A percentile compares a stretch with the other conserved stretches of the same genome.
phyloP scores from a whole-genome alignment of 2,888 invertebrate genomes.

The Phytoseiulus persimilis region DNA sequence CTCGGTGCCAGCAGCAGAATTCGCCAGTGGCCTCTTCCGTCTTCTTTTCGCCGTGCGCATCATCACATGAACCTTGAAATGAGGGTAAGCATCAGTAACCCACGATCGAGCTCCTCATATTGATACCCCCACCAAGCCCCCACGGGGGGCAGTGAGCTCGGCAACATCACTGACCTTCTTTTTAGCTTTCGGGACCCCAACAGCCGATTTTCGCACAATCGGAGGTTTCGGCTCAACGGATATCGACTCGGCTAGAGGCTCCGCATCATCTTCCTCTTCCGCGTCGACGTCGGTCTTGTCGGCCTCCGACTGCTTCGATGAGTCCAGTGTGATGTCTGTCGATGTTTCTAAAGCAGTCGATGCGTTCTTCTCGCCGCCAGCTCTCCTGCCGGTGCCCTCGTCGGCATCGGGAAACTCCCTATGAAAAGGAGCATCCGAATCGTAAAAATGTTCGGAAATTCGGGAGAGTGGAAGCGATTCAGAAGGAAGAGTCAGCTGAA shows the following conservation, averaged over 20 bases:
- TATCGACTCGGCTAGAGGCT: not conserved
- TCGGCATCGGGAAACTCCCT: not conserved
- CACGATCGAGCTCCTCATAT: not conserved
- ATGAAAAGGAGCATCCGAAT: not conserved
- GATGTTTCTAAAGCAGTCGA: not conserved
- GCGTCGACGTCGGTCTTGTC: not conserved
- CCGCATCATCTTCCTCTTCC: not conserved
- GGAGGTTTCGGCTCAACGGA: not conserved
- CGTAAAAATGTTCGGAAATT: not conserved
- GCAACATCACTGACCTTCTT: not conserved
- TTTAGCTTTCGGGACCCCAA: not conserved
- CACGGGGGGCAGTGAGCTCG: too few species aligned
- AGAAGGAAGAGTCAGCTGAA: not conserved
- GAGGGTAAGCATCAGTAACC: not conserved
- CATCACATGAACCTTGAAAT: constrained; percentile 27
- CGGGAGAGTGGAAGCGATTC: not conserved
- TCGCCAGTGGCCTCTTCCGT: constrained; percentile 37
- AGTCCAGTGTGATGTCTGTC: not conserved
- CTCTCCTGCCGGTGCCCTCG: not conserved
- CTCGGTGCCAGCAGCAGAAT: not conserved
- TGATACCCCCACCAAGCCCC: too few species aligned
- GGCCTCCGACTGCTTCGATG: not conserved
- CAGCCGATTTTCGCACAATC: not conserved
- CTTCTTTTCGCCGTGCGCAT: constrained; percentile 39
- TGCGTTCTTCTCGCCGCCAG: not conserved